phyloP scores from a whole-genome alignment of 2,888 invertebrate genomes.

The Slavum lentiscoides region DNA sequence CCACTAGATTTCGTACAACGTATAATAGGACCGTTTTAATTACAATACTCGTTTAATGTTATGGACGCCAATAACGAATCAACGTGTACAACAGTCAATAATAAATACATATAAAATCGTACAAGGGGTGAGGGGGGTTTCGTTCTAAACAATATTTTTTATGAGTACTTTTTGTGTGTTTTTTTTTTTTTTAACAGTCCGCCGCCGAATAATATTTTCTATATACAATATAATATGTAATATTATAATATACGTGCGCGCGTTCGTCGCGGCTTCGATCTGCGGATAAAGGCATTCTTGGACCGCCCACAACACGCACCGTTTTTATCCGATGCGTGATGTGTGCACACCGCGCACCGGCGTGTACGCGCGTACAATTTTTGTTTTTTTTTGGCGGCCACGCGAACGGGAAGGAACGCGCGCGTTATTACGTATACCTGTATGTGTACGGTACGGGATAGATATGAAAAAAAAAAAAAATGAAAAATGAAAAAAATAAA shows the following conservation, averaged over 20 bases:
- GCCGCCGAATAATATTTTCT: neutral
- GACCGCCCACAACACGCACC: slow-evolving; percentile 31
- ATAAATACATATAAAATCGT: too few species aligned
- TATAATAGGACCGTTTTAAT: too few species aligned
- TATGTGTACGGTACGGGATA: neutral
- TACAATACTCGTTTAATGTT: too few species aligned
- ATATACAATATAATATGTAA: neutral
- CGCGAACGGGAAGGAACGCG: neutral
- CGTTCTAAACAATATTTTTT: too few species aligned
- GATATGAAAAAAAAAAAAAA: neutral
- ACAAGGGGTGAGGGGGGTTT: too few species aligned
- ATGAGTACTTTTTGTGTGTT: too few species aligned
- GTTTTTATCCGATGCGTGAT: slow-evolving; percentile 19
- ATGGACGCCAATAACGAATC: too few species aligned
- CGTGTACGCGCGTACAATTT: too few species aligned
- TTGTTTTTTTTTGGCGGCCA: neutral
- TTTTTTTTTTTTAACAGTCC: neutral
- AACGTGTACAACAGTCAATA: too few species aligned
- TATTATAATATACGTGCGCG: neutral
- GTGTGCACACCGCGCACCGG: too few species aligned
- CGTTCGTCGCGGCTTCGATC: neutral
- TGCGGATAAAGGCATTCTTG: slow-evolving; percentile 32
- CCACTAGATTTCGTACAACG: too few species aligned
- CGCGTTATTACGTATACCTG: neutral
- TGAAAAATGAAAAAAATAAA: neutral